Conservation (phyloP, 2,113 vertebrate genomes). For the Pluvialis apricaria region DNA sequence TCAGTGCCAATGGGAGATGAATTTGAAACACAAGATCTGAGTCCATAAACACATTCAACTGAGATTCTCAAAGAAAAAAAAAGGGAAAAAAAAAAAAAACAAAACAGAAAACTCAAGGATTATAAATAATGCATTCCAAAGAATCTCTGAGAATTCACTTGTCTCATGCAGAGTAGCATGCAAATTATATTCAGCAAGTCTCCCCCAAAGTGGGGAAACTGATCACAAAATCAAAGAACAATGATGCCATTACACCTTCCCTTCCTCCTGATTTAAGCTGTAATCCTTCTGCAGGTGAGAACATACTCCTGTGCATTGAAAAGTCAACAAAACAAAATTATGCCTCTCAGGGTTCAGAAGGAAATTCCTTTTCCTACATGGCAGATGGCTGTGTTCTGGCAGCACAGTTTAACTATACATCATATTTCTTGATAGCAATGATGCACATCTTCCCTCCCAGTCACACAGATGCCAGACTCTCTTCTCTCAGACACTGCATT, state of each 20-base stretch:
- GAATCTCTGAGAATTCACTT: not conserved
- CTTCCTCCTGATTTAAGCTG: not conserved
- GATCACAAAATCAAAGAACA: not conserved
- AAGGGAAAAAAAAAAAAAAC: accelerated
- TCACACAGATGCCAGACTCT: not conserved
- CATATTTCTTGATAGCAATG: not conserved
- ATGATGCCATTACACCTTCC: not conserved
- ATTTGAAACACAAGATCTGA: not conserved
- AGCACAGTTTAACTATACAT: not conserved
- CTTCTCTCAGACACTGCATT: not conserved
- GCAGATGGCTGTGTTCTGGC: not conserved
- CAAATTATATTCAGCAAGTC: not conserved
- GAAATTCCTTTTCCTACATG: not conserved
- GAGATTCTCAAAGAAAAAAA: not conserved
- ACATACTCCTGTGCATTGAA: not conserved
- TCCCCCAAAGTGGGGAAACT: not conserved
- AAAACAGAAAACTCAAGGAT: not conserved
- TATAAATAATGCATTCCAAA: not conserved
- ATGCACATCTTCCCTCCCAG: not conserved
- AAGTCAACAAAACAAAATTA: not conserved
- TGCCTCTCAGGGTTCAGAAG: not conserved
- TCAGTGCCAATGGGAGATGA: not conserved
- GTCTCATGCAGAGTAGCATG: not conserved
- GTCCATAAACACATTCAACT: not conserved
- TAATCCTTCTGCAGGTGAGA: not conserved